phyloP scores from a whole-genome alignment of 2,797 vertebrate genomes.

The Diplodus sargus region DNA sequence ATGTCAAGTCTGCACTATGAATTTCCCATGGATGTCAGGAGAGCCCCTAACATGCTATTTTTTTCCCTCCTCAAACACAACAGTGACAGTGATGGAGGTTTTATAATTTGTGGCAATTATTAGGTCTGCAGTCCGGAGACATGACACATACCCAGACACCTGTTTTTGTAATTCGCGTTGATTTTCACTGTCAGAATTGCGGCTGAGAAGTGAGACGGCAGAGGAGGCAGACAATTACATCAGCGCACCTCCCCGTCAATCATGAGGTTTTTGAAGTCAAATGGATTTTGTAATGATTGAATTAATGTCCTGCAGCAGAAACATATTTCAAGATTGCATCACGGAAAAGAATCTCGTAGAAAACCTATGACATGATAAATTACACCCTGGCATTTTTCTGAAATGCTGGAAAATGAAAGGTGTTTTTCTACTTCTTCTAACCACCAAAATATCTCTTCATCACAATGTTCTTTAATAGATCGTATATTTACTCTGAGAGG shows the following conservation, averaged over 20 bases:
- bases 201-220: slow-evolving; percentile 49
- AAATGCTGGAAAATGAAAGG: slow-evolving; percentile 35
- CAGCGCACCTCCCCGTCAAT: slow-evolving; percentile 61
- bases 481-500: slow-evolving; percentile 65
- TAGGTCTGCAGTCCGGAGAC: slow-evolving; percentile 76
- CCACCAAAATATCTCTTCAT: slow-evolving; percentile 41
- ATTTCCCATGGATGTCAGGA: slow-evolving; percentile 81
- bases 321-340: slow-evolving; percentile 23
- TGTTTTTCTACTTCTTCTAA: slow-evolving; percentile 28
- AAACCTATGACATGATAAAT: slow-evolving; percentile 45
- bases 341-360: slow-evolving; percentile 20
- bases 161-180: slow-evolving; percentile 81
- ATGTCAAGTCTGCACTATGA: slow-evolving; percentile 61
- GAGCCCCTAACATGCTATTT: slow-evolving; percentile 69
- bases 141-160: slow-evolving; percentile 75
- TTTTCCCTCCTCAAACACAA: slow-evolving; percentile 60
- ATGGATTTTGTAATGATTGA: slow-evolving; percentile 61
- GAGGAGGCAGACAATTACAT: slow-evolving; percentile 70
- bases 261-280: slow-evolving; percentile 45
- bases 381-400: slow-evolving; percentile 27
- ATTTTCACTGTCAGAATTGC: slow-evolving; percentile 70
- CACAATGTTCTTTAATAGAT: slow-evolving; percentile 56
- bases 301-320: slow-evolving; percentile 30
- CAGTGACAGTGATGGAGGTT: slow-evolving; percentile 82
- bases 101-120: slow-evolving; percentile 83